Evolutionary conservation across 2,113 vertebrate species (phyloP).

Genomic region (Microcebus tavaratra): DNA sequence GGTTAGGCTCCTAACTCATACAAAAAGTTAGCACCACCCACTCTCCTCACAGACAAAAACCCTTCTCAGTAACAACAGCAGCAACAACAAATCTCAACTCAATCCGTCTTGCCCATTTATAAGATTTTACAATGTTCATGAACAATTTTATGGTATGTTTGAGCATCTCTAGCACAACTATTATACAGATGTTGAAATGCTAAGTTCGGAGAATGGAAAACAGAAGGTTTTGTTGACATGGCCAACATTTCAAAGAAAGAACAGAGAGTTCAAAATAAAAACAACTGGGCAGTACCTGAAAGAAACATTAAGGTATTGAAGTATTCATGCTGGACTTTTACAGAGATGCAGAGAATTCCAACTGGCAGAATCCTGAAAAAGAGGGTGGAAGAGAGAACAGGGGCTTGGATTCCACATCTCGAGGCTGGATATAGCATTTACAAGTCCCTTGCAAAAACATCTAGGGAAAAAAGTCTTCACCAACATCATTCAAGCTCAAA

Average conservation of each 20-base stretch:
- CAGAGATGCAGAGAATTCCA: conserved; percentile 69
- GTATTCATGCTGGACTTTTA: conserved; percentile 64
- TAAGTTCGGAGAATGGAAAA: conserved; percentile 76
- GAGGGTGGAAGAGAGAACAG: conserved; percentile 60
- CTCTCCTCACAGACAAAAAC: neutral
- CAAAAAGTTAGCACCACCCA: neutral
- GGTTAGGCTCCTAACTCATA: neutral
- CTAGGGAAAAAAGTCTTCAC: conserved; percentile 19
- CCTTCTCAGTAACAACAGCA: neutral
- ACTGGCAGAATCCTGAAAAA: conserved; percentile 69
- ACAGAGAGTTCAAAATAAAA: conserved; percentile 79
- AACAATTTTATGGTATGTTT: conserved; percentile 60
- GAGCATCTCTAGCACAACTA: conserved; percentile 75
- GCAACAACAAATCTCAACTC: neutral
- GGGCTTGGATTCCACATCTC: conserved; percentile 61
- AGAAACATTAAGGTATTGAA: conserved; percentile 81
- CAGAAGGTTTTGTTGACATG: conserved; percentile 74
- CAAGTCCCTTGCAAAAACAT: conserved; percentile 68
- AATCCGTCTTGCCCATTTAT: conserved; percentile 57
- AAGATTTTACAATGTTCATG: conserved; percentile 36
- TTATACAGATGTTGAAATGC: conserved; percentile 75
- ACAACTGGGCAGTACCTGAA: conserved; percentile 55
- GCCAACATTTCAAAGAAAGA: conserved; percentile 68
- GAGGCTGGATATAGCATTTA: conserved; percentile 48
- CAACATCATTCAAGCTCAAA: conserved; percentile 51